A percentile compares a stretch with the other conserved stretches of the same genome.
Evolutionary conservation across 2,113 vertebrate genomes (phyloP).

Genomic region (Antidorcas marsupialis): DNA sequence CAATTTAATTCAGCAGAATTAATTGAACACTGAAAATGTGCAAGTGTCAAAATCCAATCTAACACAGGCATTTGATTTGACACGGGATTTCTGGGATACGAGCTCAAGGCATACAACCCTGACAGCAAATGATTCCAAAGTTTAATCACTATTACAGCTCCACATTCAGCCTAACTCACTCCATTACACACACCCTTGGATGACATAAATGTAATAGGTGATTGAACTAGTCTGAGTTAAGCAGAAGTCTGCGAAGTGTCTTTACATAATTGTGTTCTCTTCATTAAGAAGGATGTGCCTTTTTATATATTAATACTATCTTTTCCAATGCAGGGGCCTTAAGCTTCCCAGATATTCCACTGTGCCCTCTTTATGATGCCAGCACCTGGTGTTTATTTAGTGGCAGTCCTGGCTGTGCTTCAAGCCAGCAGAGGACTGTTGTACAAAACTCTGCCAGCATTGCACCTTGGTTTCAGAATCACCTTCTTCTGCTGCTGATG

Average conservation of each 20-base stretch:
- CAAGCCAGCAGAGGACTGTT: neutral
- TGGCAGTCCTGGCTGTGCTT: neutral
- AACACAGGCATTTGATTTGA: neutral
- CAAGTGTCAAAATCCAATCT: constrained; percentile 22
- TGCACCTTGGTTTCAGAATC: neutral
- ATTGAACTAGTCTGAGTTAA: neutral
- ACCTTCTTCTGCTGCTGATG: neutral
- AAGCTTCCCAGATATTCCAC: neutral
- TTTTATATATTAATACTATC: neutral
- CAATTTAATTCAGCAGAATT: neutral
- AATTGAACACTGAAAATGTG: constrained; percentile 15
- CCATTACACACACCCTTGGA: neutral
- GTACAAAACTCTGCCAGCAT: neutral
- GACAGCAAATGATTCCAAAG: neutral
- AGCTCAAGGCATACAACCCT: neutral
- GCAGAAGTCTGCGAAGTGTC: neutral
- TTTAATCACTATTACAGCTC: neutral
- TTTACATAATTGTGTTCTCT: neutral
- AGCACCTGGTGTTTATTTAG: neutral
- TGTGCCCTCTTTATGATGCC: neutral
- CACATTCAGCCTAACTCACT: neutral
- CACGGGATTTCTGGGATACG: neutral
- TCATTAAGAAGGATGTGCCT: neutral
- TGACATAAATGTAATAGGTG: neutral
- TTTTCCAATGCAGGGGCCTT: neutral